phyloP scores from a whole-genome alignment of 2,888 invertebrate species.

The Stenotaenia linearis region DNA sequence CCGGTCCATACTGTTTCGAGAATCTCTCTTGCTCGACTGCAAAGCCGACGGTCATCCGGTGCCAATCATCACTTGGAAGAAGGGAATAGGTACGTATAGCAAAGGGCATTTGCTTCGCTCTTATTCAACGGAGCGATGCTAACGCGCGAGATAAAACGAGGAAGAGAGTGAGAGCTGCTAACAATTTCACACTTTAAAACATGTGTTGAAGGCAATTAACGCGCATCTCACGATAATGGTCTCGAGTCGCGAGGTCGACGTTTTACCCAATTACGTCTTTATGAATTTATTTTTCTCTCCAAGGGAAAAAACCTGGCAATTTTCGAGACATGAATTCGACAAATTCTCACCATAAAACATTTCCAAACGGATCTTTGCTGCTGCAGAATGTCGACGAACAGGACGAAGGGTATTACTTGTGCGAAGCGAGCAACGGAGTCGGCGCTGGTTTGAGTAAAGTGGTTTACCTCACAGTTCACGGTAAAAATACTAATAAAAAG shows the following conservation, averaged over 20 bases:
- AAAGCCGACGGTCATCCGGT: slow-evolving; percentile 34
- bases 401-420: slow-evolving; percentile 47
- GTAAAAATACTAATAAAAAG: slow-evolving; percentile 39
- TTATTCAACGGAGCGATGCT: no score
- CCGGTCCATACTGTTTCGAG: slow-evolving; percentile 31
- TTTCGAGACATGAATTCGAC: slow-evolving; percentile 16
- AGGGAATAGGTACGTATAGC: neutral
- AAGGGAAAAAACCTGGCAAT: slow-evolving; percentile 16
- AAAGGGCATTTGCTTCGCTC: no score
- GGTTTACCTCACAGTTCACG: slow-evolving; percentile 46
- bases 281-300: neutral
- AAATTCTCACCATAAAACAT: neutral
- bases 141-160: neutral
- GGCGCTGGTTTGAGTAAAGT: slow-evolving; percentile 47
- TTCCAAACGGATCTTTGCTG: slow-evolving; percentile 21
- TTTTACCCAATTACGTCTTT: neutral
- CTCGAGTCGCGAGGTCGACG: neutral
- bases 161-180: neutral
- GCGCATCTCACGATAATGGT: neutral
- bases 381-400: slow-evolving; percentile 28
- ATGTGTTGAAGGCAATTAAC: neutral
- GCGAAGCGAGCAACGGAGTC: slow-evolving; percentile 48
- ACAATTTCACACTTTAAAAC: neutral
- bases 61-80: slow-evolving; percentile 36
- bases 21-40: slow-evolving; percentile 33